phyloP scores from a whole-genome alignment of 2,113 vertebrate species.

The Brachyhypopomus occidentalis region DNA sequence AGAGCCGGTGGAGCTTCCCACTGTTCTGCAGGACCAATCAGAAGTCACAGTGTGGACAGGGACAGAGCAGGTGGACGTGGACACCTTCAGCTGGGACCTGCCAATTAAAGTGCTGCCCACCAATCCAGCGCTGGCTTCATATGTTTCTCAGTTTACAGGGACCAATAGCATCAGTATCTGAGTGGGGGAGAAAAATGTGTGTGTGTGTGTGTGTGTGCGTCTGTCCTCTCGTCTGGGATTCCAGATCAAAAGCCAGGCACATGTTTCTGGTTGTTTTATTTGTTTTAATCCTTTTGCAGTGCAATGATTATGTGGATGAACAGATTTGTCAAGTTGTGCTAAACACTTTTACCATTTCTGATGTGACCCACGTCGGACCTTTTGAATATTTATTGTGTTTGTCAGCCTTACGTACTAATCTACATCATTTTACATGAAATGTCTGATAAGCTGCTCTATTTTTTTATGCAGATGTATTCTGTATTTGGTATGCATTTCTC shows the following conservation, averaged over 20 bases:
- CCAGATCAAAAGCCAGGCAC: slow-evolving; percentile 17
- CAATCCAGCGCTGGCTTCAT: slow-evolving; percentile 89
- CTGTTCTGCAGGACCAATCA: slow-evolving; percentile 81
- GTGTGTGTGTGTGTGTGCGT: neutral
- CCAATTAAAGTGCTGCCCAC: slow-evolving; percentile 96
- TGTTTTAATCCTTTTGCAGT: slow-evolving; percentile 42
- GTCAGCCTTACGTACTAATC: neutral
- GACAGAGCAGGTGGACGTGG: slow-evolving; percentile 88
- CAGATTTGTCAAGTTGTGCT: neutral
- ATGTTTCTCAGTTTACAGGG: slow-evolving; percentile 86
- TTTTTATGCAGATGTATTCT: neutral
- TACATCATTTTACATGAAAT: slow-evolving; percentile 50
- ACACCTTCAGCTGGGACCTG: slow-evolving; percentile 98
- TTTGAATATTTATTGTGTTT: slow-evolving; percentile 46
- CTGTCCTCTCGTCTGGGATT: neutral
- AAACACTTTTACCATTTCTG: slow-evolving; percentile 42
- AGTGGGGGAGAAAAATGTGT: slow-evolving; percentile 47
- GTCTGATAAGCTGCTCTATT: neutral
- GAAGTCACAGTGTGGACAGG: slow-evolving; percentile 88
- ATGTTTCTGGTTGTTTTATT: slow-evolving; percentile 31
- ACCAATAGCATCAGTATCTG: slow-evolving; percentile 91
- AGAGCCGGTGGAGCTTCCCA: slow-evolving; percentile 78
- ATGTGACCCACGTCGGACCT: slow-evolving; percentile 16
- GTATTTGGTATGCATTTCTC: neutral
- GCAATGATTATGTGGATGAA: slow-evolving; percentile 4